Percentiles rank a stretch among this genome's conserved stretches.
phyloP scores from a whole-genome alignment of 2,888 invertebrate genomes.

The Lobophora halterata region DNA sequence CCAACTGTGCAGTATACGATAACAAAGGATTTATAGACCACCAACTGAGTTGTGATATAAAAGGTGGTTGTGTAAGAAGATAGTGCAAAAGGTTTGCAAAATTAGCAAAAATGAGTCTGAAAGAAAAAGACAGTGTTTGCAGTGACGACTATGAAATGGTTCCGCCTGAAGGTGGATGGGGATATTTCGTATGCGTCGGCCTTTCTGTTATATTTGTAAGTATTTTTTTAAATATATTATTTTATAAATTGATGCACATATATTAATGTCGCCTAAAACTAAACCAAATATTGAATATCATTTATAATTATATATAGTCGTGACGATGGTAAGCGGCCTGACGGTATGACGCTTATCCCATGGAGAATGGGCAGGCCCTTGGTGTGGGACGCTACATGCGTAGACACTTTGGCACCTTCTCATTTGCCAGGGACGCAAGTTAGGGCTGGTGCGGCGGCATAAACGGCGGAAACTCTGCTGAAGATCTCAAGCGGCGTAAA shows the following conservation, averaged over 20 bases:
- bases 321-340: too few species aligned
- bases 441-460: too few species aligned
- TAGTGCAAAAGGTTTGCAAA: constrained; percentile 22
- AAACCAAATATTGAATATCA: constrained; percentile 2
- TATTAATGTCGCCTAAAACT: too few species aligned
- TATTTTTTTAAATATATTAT: constrained; percentile 44
- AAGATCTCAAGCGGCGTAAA: too few species aligned
- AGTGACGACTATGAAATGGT: constrained; percentile 65
- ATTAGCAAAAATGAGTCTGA: constrained; percentile 50
- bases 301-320: too few species aligned
- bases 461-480: too few species aligned
- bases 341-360: too few species aligned
- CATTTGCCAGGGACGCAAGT: too few species aligned
- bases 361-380: too few species aligned
- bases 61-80: constrained; percentile 27
- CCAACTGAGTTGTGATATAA: constrained; percentile 40
- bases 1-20: constrained; percentile 46
- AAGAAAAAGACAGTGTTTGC: constrained; percentile 46
- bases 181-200: constrained; percentile 84
- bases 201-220: constrained; percentile 85
- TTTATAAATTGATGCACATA: constrained; percentile 2
- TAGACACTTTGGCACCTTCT: too few species aligned
- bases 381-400: too few species aligned
- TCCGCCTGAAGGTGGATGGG: constrained; percentile 87
- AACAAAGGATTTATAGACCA: constrained; percentile 60